Conservation (phyloP, 2,113 vertebrate species). For the Bufo gargarizans region DNA sequence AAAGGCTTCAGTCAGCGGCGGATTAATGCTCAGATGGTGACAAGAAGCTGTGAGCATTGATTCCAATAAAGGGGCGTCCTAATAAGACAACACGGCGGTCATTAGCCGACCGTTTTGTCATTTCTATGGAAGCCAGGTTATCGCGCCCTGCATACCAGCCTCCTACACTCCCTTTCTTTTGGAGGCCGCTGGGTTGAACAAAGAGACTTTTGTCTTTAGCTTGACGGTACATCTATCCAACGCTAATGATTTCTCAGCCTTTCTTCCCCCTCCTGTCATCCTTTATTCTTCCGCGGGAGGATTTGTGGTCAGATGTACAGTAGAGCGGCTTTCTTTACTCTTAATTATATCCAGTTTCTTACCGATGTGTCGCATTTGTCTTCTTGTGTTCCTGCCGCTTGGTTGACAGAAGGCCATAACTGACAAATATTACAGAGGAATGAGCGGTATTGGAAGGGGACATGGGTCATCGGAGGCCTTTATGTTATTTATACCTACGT, state of each 20-base stretch:
- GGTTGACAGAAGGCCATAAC: constrained; percentile 2
- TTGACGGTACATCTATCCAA: constrained; percentile 38
- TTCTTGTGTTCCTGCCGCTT: neutral
- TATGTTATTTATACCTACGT: neutral
- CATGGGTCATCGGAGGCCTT: neutral
- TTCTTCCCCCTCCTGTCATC: constrained; percentile 9
- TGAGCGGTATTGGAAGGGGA: neutral
- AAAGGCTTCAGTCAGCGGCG: neutral
- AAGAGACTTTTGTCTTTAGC: constrained; percentile 37
- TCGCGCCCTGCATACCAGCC: constrained; percentile 11
- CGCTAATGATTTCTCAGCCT: constrained; percentile 44
- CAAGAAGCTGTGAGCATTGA: constrained; percentile 42
- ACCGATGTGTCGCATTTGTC: constrained; percentile 23
- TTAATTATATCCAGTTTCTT: constrained; percentile 39
- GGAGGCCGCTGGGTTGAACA: constrained; percentile 24
- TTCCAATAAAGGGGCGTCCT: constrained; percentile 28
- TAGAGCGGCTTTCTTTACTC: neutral
- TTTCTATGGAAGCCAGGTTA: constrained; percentile 37
- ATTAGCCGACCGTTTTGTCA: constrained; percentile 19
- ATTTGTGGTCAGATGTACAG: constrained; percentile 36
- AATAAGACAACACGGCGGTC: constrained; percentile 42
- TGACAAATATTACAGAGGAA: constrained; percentile 23
- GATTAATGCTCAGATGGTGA: constrained; percentile 32
- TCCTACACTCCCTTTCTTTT: constrained; percentile 27
- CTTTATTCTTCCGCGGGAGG: constrained; percentile 28